Conservation (phyloP, 30 jellyfish, hydroid and myxozoan species). For the Clytia hemisphaerica region DNA sequence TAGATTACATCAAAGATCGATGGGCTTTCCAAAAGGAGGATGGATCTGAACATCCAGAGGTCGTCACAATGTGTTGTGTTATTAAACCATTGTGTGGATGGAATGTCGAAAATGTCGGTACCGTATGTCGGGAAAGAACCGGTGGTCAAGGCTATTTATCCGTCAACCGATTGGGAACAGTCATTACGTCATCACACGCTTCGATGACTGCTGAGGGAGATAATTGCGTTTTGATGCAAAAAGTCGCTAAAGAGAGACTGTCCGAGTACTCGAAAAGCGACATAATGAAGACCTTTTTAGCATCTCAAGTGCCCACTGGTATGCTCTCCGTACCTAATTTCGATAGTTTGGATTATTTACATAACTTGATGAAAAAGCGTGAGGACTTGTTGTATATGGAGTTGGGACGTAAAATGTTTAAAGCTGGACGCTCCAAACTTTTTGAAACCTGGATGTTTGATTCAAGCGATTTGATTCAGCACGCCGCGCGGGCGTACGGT, state of each 20-base stretch:
- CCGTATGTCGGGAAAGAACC: conserved; percentile 63
- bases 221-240: conserved; percentile 81
- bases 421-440: conserved; percentile 73
- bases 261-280: conserved; percentile 55
- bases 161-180: conserved; percentile 76
- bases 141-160: conserved; percentile 93
- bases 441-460: conserved; percentile 89
- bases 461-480: conserved; percentile 81
- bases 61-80: conserved; percentile 91
- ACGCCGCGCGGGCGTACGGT: conserved; percentile 80
- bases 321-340: conserved; percentile 37
- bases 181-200: conserved; percentile 81
- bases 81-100: conserved; percentile 85
- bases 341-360: conserved; percentile 52
- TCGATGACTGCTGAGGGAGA: conserved; percentile 94
- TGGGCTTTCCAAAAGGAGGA: conserved; percentile 84
- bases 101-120: conserved; percentile 85
- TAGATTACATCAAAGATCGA: conserved; percentile 75
- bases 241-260: conserved; percentile 83
- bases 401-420: conserved; percentile 68
- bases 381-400: conserved; percentile 74
- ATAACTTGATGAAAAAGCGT: conserved; percentile 56
- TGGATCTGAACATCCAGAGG: conserved; percentile 76
- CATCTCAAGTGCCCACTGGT: conserved; percentile 5
- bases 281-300: conserved; percentile 22